Conservation (phyloP, 2,797 vertebrate genomes). For the Lithobates sylvaticus region DNA sequence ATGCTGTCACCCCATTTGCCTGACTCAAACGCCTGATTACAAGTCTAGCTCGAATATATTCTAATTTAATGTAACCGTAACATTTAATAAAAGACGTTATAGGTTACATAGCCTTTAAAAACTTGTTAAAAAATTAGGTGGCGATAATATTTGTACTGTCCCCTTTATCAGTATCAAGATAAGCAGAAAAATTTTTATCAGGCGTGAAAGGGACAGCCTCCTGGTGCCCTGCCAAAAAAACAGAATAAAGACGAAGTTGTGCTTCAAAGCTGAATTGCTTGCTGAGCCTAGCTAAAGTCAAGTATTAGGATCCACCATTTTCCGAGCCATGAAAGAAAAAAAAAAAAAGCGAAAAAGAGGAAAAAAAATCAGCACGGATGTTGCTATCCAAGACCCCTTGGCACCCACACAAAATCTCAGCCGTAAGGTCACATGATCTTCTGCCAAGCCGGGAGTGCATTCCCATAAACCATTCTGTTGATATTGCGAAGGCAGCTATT, state of each 20-base stretch:
- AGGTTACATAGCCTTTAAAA: constrained; percentile 19
- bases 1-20: constrained; percentile 77
- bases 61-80: constrained; percentile 41
- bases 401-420: constrained; percentile 89
- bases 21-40: constrained; percentile 74
- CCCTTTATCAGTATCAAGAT: constrained; percentile 75
- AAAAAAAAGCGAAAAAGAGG: constrained; percentile 65
- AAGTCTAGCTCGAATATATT: constrained; percentile 49
- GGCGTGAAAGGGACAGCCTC: constrained; percentile 82
- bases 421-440: constrained; percentile 87
- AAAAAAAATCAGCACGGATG: constrained; percentile 80
- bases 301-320: constrained; percentile 90
- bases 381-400: constrained; percentile 86
- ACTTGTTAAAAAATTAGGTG: constrained; percentile 17
- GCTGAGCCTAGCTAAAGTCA: constrained; percentile 85
- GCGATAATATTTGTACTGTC: constrained; percentile 54
- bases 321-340: constrained; percentile 83
- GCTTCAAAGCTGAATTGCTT: constrained; percentile 82
- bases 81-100: constrained; percentile 50
- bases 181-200: constrained; percentile 79
- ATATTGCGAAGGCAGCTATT: constrained; percentile 96
- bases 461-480: constrained; percentile 92
- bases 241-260: constrained; percentile 81
- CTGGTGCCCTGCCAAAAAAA: constrained; percentile 82
- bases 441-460: constrained; percentile 87